Base-by-base conservation (phyloP, 2,113 vertebrate genomes). In the Erpornis zantholeuca region DNA sequence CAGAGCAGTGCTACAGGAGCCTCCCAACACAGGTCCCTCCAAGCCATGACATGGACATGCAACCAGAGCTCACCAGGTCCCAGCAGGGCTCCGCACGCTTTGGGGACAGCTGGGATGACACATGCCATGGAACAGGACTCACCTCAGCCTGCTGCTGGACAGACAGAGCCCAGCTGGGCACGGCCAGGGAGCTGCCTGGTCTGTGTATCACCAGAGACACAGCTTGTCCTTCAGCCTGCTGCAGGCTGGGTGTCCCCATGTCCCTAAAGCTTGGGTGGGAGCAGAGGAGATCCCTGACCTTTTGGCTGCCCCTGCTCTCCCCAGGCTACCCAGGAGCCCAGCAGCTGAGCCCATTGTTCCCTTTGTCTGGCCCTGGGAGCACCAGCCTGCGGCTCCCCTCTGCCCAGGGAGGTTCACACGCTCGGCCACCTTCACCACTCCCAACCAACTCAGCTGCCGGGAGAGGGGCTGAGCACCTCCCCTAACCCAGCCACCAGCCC, bases 11-110 rank as follows among this genome's bases (percentile, higher is more conserved):
- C 66, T 47, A 45, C 47, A 35, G 50, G 61, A 68, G 17, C 53
- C 23, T 15, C 21, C 28, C 64, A 56, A 6, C 15, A 13, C 44
- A 15, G 15, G 7, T 21, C n/a, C n/a, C 19, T 27, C 9, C 31
- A 33, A 73, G n/a, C 33, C 78, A 33, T 0, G 0, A 44, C 2
- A 1, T 7, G 16, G 50, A 36, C 4, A 0, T 1, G 7, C 28
- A 36, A 7, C 6, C 61, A 40, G 18, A 79, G 64, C 54, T 72
- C 82, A 60, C 18, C 36, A 44, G 29, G 42, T 33, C 45, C 45
- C 11, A 4, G 36, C n/a, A 72, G 36, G 21, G 22, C 25, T 52
- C 31, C n/a, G 56, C 7, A 9, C 53, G 7, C 64, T 44, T 4
- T 7, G 17, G 42, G 44, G 42, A 57, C 12, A 79, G 9, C 29